Percentiles rank a stretch among this genome's conserved stretches.
Evolutionary conservation across 2,797 vertebrate species (phyloP).

Genomic region (Heliangelus exortis): DNA sequence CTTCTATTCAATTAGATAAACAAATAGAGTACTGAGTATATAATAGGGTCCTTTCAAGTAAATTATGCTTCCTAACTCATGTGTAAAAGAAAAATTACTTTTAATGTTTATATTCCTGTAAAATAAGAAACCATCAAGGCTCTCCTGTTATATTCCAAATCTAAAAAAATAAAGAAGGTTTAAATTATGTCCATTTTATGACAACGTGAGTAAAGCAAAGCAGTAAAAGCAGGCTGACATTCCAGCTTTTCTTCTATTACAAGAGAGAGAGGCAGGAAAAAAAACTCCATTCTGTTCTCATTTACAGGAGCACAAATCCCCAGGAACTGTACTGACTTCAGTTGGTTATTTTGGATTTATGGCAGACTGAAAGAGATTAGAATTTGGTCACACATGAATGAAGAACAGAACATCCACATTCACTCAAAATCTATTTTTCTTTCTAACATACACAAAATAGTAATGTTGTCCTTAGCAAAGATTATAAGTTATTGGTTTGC

Average conservation of each 20-base stretch:
- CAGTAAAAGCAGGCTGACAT: background rate
- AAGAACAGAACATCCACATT: background rate
- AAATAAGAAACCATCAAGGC: slow-evolving; percentile 54
- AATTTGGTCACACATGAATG: slow-evolving; percentile 47
- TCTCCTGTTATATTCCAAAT: slow-evolving; percentile 19
- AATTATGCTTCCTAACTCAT: slow-evolving; percentile 66
- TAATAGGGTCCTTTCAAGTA: slow-evolving; percentile 69
- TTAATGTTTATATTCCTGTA: slow-evolving; percentile 57
- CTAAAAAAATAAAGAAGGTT: background rate
- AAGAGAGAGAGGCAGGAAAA: background rate
- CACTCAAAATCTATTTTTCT: background rate
- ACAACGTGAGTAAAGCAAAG: background rate
- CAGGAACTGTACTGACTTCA: slow-evolving; percentile 51
- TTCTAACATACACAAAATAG: background rate
- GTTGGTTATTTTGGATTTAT: slow-evolving; percentile 29
- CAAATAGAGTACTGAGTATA: slow-evolving; percentile 57
- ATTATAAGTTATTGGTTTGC: background rate
- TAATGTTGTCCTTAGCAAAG: background rate
- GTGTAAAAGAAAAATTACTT: slow-evolving; percentile 58
- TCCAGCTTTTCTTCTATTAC: slow-evolving; percentile 14
- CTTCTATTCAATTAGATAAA: slow-evolving; percentile 71
- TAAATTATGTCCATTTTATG: slow-evolving; percentile 10
- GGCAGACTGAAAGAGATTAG: slow-evolving; percentile 42
- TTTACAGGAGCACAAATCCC: slow-evolving; percentile 58
- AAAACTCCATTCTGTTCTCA: slow-evolving; percentile 7